Conservation (phyloP, 1,140 invertebrate species). For the Trichoplusia ni region DNA sequence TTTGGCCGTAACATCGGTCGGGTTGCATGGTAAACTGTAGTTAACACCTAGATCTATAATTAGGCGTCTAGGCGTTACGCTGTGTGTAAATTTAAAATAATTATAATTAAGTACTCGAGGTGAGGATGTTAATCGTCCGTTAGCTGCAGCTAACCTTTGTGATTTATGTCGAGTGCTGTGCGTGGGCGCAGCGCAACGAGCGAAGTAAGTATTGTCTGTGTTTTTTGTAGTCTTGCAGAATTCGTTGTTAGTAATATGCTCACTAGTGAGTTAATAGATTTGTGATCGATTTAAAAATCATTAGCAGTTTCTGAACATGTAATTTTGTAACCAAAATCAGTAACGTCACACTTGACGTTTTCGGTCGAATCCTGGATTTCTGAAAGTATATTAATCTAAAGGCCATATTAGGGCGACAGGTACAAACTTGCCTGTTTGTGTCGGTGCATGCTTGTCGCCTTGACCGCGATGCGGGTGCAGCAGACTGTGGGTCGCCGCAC, state of each 20-base stretch:
- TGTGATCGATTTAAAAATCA: no score
- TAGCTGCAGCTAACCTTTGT: slow-evolving; percentile 13
- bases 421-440: slow-evolving; percentile 7
- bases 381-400: no score
- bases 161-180: slow-evolving; percentile 4
- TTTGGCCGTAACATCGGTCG: neutral
- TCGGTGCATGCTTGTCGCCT: slow-evolving; percentile 22
- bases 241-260: no score
- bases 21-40: neutral
- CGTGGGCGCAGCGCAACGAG: neutral
- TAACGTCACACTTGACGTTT: no score
- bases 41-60: slow-evolving; percentile 16
- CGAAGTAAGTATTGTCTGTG: no score
- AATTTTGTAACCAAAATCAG: no score
- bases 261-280: no score
- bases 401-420: neutral
- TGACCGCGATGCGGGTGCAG: slow-evolving; percentile 29
- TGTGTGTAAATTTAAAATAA: slow-evolving; percentile 16
- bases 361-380: no score
- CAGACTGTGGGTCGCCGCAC: slow-evolving; percentile 30
- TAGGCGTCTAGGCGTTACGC: slow-evolving; percentile 18
- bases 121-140: slow-evolving; percentile 14
- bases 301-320: no score
- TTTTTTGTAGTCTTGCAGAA: no score
- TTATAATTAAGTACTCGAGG: slow-evolving; percentile 14